Conservation (phyloP, 2,113 vertebrate genomes). For the Macaca nemestrina region DNA sequence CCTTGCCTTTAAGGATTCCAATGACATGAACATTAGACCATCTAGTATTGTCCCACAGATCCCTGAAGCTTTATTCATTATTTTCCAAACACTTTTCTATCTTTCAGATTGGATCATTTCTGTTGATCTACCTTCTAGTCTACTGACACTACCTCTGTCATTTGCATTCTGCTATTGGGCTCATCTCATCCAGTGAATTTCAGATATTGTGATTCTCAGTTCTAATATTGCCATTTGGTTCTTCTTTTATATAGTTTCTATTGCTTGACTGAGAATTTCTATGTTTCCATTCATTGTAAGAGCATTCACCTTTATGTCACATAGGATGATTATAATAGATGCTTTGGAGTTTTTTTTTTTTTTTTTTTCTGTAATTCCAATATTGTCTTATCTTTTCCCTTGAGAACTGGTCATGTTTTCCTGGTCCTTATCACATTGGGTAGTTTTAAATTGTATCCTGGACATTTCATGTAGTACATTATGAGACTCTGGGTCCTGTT, state of each 20-base stretch:
- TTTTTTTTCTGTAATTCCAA: neutral
- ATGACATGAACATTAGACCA: neutral
- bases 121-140: neutral
- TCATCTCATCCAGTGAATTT: neutral
- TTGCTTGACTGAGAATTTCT: neutral
- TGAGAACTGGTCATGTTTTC: neutral
- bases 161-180: neutral
- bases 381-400: neutral
- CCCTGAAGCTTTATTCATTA: neutral
- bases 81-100: slow-evolving; percentile 21
- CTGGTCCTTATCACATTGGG: neutral
- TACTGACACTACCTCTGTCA: neutral
- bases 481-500: neutral
- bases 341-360: neutral
- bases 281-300: neutral
- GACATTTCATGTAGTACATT: neutral
- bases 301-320: neutral
- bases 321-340: neutral
- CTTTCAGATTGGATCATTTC: neutral
- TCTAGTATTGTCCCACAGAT: neutral
- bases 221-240: slow-evolving; percentile 15
- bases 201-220: neutral
- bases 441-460: neutral
- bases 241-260: neutral
- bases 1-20: neutral